A percentile compares a stretch with the other conserved stretches of the same genome.
phyloP scores from a whole-genome alignment of 2,888 invertebrate species.

The Plagodis dolabraria region DNA sequence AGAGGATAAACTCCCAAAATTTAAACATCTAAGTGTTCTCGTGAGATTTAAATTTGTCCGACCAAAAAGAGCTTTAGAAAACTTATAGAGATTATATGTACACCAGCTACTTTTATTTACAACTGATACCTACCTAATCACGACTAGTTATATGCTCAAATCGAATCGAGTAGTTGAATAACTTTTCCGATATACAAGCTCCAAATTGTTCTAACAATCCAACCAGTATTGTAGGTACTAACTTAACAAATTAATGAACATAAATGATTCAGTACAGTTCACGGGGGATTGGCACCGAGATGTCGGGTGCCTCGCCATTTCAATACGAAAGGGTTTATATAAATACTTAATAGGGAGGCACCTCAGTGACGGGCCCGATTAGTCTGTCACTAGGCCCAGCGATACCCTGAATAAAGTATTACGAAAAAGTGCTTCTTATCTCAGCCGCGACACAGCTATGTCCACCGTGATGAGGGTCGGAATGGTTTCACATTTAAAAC shows the following conservation, averaged over 20 bases:
- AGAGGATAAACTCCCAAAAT: slow-evolving; percentile 67
- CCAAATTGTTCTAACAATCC: neutral
- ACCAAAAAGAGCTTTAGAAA: neutral
- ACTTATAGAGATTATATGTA: too few species aligned
- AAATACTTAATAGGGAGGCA: slow-evolving; percentile 76
- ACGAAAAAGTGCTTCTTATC: slow-evolving; percentile 83
- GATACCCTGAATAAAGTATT: slow-evolving; percentile 82
- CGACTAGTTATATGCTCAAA: too few species aligned
- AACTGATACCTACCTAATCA: too few species aligned
- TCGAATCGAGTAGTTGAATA: too few species aligned
- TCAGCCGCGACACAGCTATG: slow-evolving; percentile 56
- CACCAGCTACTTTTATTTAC: too few species aligned
- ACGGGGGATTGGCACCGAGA: slow-evolving; percentile 73
- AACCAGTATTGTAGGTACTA: slow-evolving; percentile 37
- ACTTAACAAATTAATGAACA: slow-evolving; percentile 79
- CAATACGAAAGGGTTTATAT: slow-evolving; percentile 79
- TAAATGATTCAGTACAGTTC: slow-evolving; percentile 73
- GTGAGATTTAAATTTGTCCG: slow-evolving; percentile 43
- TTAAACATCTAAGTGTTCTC: slow-evolving; percentile 62
- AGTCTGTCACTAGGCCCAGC: slow-evolving; percentile 79
- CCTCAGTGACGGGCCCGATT: slow-evolving; percentile 79
- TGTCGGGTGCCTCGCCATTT: slow-evolving; percentile 65
- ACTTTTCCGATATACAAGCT: too few species aligned
- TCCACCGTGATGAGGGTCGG: slow-evolving; percentile 76
- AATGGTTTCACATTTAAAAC: slow-evolving; percentile 35